Percentiles rank a stretch among this genome's conserved stretches.
Evolutionary conservation across 2,888 invertebrate species (phyloP).

Genomic region (Yponomeuta sedellus): DNA sequence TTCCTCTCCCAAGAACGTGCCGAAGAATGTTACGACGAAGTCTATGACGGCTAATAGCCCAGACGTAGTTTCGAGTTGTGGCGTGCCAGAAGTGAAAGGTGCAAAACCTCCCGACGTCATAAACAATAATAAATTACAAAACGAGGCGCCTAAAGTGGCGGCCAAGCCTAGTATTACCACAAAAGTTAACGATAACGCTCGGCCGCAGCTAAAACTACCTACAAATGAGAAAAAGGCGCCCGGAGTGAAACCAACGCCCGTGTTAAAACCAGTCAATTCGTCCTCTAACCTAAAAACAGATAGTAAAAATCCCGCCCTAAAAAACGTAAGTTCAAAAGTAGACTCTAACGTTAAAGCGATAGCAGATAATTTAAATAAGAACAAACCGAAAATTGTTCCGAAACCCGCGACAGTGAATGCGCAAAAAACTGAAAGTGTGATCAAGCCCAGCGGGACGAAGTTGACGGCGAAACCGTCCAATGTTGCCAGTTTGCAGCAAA

Average conservation of each 20-base stretch:
- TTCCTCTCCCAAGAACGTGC: conserved; percentile 52
- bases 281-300: conserved; percentile 36
- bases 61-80: conserved; percentile 84
- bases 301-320: conserved; percentile 42
- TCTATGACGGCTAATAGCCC: conserved; percentile 78
- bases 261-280: conserved; percentile 47
- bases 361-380: conserved; percentile 68
- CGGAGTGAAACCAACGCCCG: conserved; percentile 40
- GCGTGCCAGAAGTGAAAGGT: conserved; percentile 63
- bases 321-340: conserved; percentile 53
- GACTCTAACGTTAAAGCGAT: conserved; percentile 61
- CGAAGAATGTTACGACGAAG: conserved; percentile 43
- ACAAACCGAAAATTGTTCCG: conserved; percentile 66
- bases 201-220: conserved; percentile 55
- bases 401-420: conserved; percentile 48
- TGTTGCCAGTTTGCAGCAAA: conserved; percentile 86
- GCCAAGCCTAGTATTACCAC: conserved; percentile 58
- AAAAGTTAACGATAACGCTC: conserved; percentile 52
- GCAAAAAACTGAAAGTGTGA: conserved; percentile 54
- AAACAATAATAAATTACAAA: conserved; percentile 66
- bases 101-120: conserved; percentile 80
- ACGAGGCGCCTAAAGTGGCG: conserved; percentile 64
- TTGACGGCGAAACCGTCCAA: conserved; percentile 78
- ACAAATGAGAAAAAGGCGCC: conserved; percentile 56
- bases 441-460: conserved; percentile 34